phyloP scores from a whole-genome alignment of 2,113 vertebrate species.

The Chaetodon trifascialis region DNA sequence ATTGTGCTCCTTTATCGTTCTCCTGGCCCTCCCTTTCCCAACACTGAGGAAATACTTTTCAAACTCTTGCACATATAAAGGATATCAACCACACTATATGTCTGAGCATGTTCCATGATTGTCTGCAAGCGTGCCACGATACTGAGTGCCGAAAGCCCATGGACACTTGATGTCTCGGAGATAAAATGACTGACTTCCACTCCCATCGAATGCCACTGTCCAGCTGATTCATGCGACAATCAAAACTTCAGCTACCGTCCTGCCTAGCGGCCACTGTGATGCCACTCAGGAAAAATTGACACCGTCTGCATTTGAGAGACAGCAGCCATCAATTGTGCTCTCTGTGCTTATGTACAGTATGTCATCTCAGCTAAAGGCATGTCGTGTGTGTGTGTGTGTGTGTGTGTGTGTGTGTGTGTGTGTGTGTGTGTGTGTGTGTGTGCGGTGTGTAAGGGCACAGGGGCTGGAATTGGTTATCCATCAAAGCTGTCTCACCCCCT shows the following conservation, averaged over 20 bases:
- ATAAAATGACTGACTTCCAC: conserved; percentile 37
- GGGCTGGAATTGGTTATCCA: conserved; percentile 54
- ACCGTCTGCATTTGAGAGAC: conserved; percentile 57
- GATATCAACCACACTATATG: conserved; percentile 5
- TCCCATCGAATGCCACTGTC: conserved; percentile 38
- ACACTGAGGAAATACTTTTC: background rate
- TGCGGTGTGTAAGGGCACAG: background rate
- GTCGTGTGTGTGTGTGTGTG: conserved; percentile 22
- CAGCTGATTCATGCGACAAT: conserved; percentile 73
- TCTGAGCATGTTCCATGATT: background rate
- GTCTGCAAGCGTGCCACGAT: background rate
- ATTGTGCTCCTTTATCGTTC: conserved; percentile 6
- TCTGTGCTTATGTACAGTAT: conserved; percentile 42
- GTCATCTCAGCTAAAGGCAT: conserved; percentile 54
- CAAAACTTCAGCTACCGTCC: conserved; percentile 47
- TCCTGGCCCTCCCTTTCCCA: background rate
- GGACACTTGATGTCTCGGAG: background rate
- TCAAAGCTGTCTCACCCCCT: conserved; percentile 47
- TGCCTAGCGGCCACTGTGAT: background rate
- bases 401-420: conserved; percentile 9
- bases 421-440: conserved; percentile 9
- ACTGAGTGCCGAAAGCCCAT: background rate
- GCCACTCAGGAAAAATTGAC: conserved; percentile 37
- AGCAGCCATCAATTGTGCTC: conserved; percentile 66
- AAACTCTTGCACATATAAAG: conserved; percentile 10